phyloP scores from a whole-genome alignment of 2,113 vertebrate species.

The Campylomormyrus numenius region DNA sequence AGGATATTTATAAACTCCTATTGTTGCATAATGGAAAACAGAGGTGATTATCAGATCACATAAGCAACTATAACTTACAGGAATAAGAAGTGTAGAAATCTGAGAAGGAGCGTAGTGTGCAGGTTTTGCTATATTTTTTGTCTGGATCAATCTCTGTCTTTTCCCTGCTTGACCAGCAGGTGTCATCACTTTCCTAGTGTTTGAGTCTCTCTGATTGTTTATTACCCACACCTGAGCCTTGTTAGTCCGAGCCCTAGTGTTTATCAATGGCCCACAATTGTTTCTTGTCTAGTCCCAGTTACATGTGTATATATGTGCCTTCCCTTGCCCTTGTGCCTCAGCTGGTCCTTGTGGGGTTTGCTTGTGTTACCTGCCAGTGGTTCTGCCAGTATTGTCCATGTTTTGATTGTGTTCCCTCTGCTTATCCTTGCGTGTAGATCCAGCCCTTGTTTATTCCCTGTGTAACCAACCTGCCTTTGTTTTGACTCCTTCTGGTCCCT shows the following conservation, averaged over 20 bases:
- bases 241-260: neutral
- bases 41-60: neutral
- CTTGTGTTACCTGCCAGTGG: neutral
- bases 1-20: neutral
- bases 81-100: neutral
- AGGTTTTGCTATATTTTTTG: no score
- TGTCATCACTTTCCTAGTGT: neutral
- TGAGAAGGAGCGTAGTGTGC: neutral
- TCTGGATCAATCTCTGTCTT: neutral
- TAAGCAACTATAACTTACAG: neutral
- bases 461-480: neutral
- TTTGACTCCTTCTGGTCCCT: neutral
- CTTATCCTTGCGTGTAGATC: neutral
- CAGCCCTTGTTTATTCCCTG: neutral
- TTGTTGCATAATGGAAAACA: neutral
- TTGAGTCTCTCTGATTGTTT: neutral
- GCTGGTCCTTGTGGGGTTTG: neutral
- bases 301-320: neutral
- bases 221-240: neutral
- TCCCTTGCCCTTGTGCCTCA: neutral
- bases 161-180: neutral
- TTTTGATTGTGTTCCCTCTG: neutral
- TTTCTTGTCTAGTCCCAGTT: neutral
- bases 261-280: neutral
- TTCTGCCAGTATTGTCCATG: neutral